These are phyloP conservation scores for Pogonomyrmex barbatus DNA, from an alignment of 1,140 invertebrate species.

Conservation along the genomic window DNA sequence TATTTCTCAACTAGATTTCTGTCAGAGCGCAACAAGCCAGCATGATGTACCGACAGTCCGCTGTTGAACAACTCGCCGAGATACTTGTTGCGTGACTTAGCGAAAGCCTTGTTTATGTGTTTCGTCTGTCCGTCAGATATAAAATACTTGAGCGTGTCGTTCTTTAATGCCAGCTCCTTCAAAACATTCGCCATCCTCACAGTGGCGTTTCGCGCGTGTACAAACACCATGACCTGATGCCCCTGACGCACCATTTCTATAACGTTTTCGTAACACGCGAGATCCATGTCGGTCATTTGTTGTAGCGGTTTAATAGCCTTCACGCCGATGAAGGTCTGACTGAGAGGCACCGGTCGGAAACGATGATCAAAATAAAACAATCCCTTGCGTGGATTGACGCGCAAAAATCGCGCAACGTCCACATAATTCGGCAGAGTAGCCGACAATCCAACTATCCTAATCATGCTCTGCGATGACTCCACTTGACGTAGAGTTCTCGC, in stretches of 20 bases:
- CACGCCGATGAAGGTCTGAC: conserved; percentile 96
- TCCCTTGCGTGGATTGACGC: conserved; percentile 96
- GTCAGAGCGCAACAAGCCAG: conserved; percentile 96
- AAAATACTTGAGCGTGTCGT: conserved; percentile 90
- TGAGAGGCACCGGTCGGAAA: conserved; percentile 98
- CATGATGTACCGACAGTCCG: conserved; percentile 98
- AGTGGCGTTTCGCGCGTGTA: conserved; percentile 98
- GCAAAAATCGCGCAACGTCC: conserved; percentile 97
- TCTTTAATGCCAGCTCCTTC: conserved; percentile 91
- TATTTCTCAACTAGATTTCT: conserved; percentile 95
- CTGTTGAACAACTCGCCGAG: conserved; percentile 93
- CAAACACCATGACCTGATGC: conserved; percentile 99
- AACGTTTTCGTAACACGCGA: conserved; percentile 97
- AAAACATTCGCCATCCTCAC: conserved; percentile 93
- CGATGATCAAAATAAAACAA: conserved; percentile 99
- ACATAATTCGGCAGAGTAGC: conserved; percentile 99
- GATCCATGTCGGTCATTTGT: conserved; percentile 95
- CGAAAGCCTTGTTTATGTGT: conserved; percentile 88
- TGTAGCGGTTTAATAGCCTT: conserved; percentile 92
- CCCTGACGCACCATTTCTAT: conserved; percentile 94
- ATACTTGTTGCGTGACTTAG: conserved; percentile 91
- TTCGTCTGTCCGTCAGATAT: conserved; percentile 88
- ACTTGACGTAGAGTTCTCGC: conserved; percentile 97
- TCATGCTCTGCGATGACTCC: conserved; percentile 98
- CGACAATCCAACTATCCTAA: conserved; percentile 98